These are phyloP conservation scores for Drosophila jambulina DNA, from an alignment of 1,140 invertebrate genomes.

Conservation along the genomic window DNA sequence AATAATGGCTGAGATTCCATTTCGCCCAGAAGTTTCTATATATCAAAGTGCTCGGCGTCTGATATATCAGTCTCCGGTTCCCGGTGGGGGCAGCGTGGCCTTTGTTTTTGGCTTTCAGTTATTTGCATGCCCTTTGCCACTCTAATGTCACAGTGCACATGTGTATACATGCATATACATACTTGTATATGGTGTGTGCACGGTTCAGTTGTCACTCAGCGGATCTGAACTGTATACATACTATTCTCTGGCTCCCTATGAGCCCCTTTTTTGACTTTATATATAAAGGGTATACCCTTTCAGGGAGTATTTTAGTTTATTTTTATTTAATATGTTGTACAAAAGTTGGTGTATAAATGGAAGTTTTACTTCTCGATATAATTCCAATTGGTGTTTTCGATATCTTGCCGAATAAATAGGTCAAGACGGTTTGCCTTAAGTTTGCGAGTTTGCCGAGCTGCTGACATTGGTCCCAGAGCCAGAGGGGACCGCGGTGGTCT, in stretches of 20 bases:
- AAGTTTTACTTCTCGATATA: no score
- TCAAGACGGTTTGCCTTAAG: background rate
- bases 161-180: background rate
- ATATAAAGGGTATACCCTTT: no score
- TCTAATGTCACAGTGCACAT: slow-evolving; percentile 30
- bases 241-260: background rate
- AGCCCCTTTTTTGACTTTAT: background rate
- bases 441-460: background rate
- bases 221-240: slow-evolving; percentile 12
- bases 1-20: slow-evolving; percentile 56
- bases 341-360: no score
- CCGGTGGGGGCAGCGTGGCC: slow-evolving; percentile 21
- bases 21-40: slow-evolving; percentile 46
- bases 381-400: background rate
- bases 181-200: background rate
- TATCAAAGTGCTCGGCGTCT: slow-evolving; percentile 47
- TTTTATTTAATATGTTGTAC: no score
- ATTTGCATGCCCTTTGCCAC: slow-evolving; percentile 47
- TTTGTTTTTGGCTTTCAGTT: slow-evolving; percentile 54
- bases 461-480: background rate
- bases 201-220: slow-evolving; percentile 41
- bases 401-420: no score
- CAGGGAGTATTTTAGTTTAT: background rate
- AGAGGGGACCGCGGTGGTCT: background rate
- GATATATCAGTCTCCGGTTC: slow-evolving; percentile 40